Evolutionary conservation across 2,797 vertebrate species (phyloP).

Genomic region (Amblyraja radiata): DNA sequence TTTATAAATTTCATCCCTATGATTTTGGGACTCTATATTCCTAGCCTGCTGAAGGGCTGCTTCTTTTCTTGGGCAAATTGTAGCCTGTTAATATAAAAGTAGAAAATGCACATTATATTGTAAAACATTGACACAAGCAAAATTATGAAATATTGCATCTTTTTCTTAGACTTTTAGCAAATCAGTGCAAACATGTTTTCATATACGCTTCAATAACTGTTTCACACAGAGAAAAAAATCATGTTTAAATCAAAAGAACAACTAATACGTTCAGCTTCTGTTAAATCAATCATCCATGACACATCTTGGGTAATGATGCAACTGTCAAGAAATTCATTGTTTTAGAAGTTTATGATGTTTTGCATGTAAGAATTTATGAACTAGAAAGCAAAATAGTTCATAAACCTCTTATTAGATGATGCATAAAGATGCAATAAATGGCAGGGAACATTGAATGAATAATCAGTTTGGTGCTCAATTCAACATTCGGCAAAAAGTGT

Average conservation of each 20-base stretch:
- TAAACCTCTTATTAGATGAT: background rate
- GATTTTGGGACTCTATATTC: slow-evolving; percentile 45
- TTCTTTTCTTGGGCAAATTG: slow-evolving; percentile 44
- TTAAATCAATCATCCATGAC: background rate
- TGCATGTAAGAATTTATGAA: background rate
- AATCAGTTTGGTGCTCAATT: background rate
- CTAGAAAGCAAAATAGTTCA: background rate
- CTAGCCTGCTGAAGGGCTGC: slow-evolving; percentile 50
- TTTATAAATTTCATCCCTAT: slow-evolving; percentile 52
- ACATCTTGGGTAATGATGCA: background rate
- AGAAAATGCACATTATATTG: background rate
- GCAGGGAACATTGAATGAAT: background rate
- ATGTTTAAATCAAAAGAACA: background rate
- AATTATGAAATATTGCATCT: background rate
- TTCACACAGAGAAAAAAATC: background rate
- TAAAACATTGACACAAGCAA: background rate
- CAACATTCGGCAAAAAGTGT: background rate
- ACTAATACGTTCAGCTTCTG: background rate
- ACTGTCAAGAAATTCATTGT: background rate
- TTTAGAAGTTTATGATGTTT: background rate
- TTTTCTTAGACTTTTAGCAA: background rate
- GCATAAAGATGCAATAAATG: background rate
- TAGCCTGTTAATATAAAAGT: slow-evolving; percentile 39
- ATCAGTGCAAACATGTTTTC: background rate
- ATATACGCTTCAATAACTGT: background rate